These are phyloP conservation scores for Allophyes oxyacanthae DNA, from an alignment of 2,888 invertebrate species.

Conservation along the genomic window DNA sequence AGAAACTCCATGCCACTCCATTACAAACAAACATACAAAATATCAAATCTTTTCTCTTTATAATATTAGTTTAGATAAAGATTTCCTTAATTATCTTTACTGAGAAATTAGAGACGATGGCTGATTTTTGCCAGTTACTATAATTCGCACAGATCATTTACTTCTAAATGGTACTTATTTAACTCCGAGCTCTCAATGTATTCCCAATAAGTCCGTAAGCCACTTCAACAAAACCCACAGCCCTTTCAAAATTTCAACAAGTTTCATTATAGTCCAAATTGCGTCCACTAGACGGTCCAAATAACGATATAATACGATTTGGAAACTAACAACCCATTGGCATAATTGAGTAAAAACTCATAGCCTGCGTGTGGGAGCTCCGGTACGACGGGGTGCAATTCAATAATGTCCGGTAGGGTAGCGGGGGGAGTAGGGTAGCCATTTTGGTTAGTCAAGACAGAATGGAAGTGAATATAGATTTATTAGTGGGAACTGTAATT, in stretches of 20 bases:
- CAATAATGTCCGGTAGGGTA: constrained; percentile 30
- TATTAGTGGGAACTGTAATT: constrained; percentile 12
- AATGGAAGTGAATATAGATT: constrained; percentile 23
- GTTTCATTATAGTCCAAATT: constrained; percentile 44
- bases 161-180: no score
- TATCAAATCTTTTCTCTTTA: no score
- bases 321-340: constrained; percentile 49
- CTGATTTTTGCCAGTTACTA: no score
- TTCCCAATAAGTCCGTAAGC: background rate
- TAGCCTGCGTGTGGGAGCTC: constrained; percentile 30
- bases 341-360: constrained; percentile 59
- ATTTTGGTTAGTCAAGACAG: constrained; percentile 28
- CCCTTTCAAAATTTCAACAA: constrained; percentile 13
- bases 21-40: no score
- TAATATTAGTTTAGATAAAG: no score
- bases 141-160: no score
- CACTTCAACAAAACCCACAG: constrained; percentile 37
- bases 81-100: no score
- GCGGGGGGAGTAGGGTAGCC: constrained; percentile 20
- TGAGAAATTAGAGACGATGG: no score
- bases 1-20: no score
- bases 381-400: constrained; percentile 47
- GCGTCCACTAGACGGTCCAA: constrained; percentile 29
- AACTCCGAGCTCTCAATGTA: no score
- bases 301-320: constrained; percentile 52